Conservation (phyloP, 1,140 invertebrate species). For the Charaxes varanes region DNA sequence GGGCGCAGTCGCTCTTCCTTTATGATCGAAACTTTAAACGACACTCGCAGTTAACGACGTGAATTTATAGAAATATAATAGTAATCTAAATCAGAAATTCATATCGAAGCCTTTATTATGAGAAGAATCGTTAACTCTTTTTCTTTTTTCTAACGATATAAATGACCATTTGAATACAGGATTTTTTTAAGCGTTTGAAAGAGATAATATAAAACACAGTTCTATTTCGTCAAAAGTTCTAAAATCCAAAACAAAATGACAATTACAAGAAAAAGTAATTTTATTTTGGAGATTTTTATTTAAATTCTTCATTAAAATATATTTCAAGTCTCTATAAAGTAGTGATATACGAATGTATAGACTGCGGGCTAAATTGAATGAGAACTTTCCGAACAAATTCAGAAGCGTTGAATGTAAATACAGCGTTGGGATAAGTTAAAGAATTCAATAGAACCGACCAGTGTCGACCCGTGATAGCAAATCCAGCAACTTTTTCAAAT, state of each 20-base stretch:
- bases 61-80: not conserved
- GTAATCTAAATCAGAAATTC: not conserved
- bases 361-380: not conserved
- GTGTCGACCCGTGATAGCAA: not conserved
- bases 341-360: not conserved
- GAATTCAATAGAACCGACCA: conserved; percentile 4
- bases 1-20: conserved; percentile 3
- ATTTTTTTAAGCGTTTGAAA: too few relatives aligned
- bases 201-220: too few relatives aligned
- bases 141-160: not conserved
- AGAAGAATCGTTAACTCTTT: not conserved
- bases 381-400: not conserved
- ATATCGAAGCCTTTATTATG: not conserved
- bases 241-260: too few relatives aligned
- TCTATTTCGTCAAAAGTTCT: too few relatives aligned
- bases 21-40: not conserved
- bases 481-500: conserved; percentile 3
- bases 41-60: not conserved
- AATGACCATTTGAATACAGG: too few relatives aligned
- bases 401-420: conserved; percentile 5
- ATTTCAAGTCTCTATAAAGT: too few relatives aligned
- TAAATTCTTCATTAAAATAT: too few relatives aligned
- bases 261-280: too few relatives aligned
- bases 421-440: conserved; percentile 2
- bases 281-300: too few relatives aligned